Evolutionary conservation across 2,888 invertebrate species (phyloP).

Genomic region (Melipona bicolor): DNA sequence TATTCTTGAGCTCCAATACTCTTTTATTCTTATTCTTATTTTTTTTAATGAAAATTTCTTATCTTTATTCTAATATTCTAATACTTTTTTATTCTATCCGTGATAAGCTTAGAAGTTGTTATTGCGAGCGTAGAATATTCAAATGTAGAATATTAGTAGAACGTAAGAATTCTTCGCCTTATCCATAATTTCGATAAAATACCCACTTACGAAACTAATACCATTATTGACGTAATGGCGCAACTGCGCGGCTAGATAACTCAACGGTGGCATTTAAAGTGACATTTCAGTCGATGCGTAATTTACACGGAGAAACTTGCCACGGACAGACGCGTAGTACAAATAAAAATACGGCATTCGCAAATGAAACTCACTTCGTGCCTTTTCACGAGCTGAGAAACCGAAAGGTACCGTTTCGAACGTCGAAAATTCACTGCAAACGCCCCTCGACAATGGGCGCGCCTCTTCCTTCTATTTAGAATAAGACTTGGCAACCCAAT

Average conservation of each 20-base stretch:
- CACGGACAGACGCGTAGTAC: not conserved
- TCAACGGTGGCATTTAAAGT: conserved; percentile 45
- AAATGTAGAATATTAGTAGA: too few relatives aligned
- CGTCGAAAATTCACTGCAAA: not conserved
- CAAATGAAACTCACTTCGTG: not conserved
- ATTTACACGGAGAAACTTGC: conserved; percentile 5
- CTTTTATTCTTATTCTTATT: not conserved
- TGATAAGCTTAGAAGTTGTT: not conserved
- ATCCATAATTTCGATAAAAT: not conserved
- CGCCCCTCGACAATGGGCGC: conserved; percentile 2
- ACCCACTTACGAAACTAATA: conserved; percentile 31
- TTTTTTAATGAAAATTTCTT: too few relatives aligned
- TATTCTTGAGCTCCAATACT: not conserved
- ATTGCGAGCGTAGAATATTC: too few relatives aligned
- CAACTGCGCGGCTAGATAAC: conserved; percentile 31
- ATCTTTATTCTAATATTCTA: not conserved
- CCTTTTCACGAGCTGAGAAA: not conserved
- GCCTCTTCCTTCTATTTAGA: conserved; percentile 36
- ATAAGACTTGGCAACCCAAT: conserved; percentile 26
- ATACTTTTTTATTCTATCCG: not conserved
- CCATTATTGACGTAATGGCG: conserved; percentile 48
- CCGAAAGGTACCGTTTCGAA: not conserved
- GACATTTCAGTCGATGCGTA: conserved; percentile 39
- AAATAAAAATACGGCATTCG: conserved; percentile 4
- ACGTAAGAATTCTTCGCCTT: not conserved